Conservation (phyloP, 2,888 invertebrate species). For the Drosophila dives region DNA sequence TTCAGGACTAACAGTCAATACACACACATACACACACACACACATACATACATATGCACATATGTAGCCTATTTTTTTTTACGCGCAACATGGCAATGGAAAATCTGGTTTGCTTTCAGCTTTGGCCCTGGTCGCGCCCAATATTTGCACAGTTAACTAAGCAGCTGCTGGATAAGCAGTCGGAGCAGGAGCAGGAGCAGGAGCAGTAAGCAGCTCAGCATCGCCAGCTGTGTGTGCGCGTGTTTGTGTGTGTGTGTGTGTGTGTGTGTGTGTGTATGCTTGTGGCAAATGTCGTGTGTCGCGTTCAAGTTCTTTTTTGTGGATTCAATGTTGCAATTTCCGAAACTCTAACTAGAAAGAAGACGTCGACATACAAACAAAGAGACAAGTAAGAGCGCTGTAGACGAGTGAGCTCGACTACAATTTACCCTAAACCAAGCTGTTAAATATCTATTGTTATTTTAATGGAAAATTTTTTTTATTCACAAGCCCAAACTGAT, state of each 20-base stretch:
- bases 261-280: slow-evolving; percentile 11
- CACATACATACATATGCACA: background rate
- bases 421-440: no score
- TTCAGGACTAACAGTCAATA: slow-evolving; percentile 19
- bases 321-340: slow-evolving; percentile 50
- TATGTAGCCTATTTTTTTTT: background rate
- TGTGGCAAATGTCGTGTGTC: slow-evolving; percentile 30
- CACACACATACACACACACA: background rate
- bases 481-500: no score
- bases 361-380: slow-evolving; percentile 8
- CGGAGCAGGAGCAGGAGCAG: background rate
- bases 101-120: slow-evolving; percentile 53
- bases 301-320: slow-evolving; percentile 52
- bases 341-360: slow-evolving; percentile 50
- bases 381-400: no score
- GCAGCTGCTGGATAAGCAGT: slow-evolving; percentile 22
- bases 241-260: background rate
- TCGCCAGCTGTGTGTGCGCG: background rate
- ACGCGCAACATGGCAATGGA: slow-evolving; percentile 16
- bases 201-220: background rate
- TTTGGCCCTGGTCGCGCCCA: slow-evolving; percentile 41
- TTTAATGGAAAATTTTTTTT: background rate
- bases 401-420: no score
- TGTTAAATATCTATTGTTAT: no score
- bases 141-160: slow-evolving; percentile 64